These are phyloP conservation scores for Xanthia icteritia DNA, from an alignment of 2,888 invertebrate species.

Conservation along the genomic window DNA sequence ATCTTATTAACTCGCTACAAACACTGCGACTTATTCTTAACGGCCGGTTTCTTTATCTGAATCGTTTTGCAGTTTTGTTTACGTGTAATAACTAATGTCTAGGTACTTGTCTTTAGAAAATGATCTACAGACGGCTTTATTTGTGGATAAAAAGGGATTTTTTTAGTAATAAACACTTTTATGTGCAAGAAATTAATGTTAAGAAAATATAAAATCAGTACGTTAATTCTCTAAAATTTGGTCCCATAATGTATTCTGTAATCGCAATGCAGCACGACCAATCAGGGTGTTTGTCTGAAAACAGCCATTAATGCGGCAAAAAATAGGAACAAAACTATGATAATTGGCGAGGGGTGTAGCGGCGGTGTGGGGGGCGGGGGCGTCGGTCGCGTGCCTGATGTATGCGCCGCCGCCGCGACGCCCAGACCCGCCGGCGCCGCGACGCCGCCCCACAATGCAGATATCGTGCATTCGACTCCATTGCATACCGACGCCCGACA, in stretches of 20 bases:
- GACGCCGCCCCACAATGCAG: conserved; percentile 87
- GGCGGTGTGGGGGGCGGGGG: conserved; percentile 64
- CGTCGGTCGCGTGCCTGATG: conserved; percentile 87
- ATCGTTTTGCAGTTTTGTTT: background rate
- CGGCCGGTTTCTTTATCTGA: background rate
- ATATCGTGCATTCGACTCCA: conserved; percentile 85
- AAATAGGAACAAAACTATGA: conserved; percentile 83
- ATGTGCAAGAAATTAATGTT: background rate
- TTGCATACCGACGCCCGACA: conserved; percentile 73
- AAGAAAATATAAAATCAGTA: background rate
- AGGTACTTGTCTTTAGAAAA: background rate
- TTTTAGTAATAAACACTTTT: too few relatives aligned
- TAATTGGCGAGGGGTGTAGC: conserved; percentile 78
- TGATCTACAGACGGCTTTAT: background rate
- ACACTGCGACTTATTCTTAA: background rate
- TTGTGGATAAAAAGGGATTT: background rate
- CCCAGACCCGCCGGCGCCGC: conserved; percentile 88
- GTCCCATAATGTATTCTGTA: conserved; percentile 35
- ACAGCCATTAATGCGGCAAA: conserved; percentile 76
- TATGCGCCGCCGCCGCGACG: conserved; percentile 89
- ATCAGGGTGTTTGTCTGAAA: conserved; percentile 68
- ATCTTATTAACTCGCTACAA: background rate
- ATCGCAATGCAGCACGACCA: conserved; percentile 68
- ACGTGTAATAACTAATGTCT: background rate
- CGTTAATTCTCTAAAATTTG: background rate